Conservation (phyloP, 30 jellyfish, hydroid and myxozoan species). For the Pelagia noctiluca region DNA sequence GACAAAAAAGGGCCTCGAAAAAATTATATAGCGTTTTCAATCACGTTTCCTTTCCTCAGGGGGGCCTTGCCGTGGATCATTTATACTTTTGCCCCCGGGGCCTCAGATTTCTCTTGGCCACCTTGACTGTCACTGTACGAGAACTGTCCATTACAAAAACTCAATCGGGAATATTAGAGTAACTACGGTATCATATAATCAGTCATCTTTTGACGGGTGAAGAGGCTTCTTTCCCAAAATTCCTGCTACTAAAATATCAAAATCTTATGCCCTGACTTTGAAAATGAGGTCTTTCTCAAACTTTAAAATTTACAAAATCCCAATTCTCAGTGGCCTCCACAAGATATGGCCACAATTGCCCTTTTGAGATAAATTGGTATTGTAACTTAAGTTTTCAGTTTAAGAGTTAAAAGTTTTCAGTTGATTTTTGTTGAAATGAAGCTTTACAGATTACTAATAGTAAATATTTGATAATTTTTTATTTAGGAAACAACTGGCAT, state of each 20-base stretch:
- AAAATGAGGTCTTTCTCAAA: constrained; percentile 2
- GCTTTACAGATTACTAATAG: constrained; percentile 2
- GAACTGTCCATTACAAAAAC: neutral
- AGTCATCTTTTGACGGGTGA: neutral
- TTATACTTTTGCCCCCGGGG: too few relatives aligned
- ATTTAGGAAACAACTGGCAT: neutral
- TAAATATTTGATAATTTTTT: neutral
- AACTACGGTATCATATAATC: neutral
- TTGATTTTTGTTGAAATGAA: neutral
- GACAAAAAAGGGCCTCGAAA: constrained; percentile 3
- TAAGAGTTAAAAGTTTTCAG: neutral
- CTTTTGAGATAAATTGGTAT: constrained; percentile 1
- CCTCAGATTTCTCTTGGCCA: neutral
- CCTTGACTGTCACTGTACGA: neutral
- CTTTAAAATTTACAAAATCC: too few relatives aligned
- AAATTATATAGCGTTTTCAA: neutral
- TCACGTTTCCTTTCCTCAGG: too few relatives aligned
- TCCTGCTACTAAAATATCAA: constrained; percentile 10
- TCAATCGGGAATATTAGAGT: neutral
- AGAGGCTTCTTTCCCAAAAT: constrained; percentile 2
- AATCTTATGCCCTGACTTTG: too few relatives aligned
- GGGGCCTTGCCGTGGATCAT: too few relatives aligned
- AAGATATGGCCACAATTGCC: neutral
- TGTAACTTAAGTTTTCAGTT: too few relatives aligned
- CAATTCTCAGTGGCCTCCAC: neutral